These are phyloP conservation scores for Ormyrus thymus DNA, from an alignment of 2,888 invertebrate genomes.

Conservation along the genomic window DNA sequence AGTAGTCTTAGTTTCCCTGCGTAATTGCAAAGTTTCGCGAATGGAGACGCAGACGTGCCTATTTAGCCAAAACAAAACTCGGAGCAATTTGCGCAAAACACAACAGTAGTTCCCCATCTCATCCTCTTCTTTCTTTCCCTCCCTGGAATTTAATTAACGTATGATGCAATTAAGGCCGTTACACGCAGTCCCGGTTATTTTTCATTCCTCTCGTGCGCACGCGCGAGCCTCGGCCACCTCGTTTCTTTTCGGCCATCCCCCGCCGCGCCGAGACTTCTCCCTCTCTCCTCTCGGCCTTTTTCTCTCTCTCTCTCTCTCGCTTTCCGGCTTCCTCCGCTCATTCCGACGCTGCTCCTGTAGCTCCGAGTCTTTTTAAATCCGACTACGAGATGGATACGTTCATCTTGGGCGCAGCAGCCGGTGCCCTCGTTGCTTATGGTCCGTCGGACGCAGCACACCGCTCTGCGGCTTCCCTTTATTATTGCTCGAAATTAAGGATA, in stretches of 20 bases:
- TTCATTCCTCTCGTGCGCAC: slow-evolving; percentile 30
- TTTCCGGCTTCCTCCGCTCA: not conserved
- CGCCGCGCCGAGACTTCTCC: not conserved
- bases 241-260: slow-evolving; percentile 19
- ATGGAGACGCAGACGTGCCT: not conserved
- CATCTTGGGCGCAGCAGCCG: slow-evolving; percentile 51
- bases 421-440: slow-evolving; percentile 60
- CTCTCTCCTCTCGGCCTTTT: not conserved
- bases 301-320: slow-evolving; percentile 3
- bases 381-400: slow-evolving; percentile 51
- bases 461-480: slow-evolving; percentile 62
- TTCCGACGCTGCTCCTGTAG: too few relatives aligned
- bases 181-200: slow-evolving; percentile 44
- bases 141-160: slow-evolving; percentile 48
- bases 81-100: slow-evolving; percentile 14
- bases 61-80: slow-evolving; percentile 29
- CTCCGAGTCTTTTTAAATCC: slow-evolving; percentile 45
- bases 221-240: not conserved
- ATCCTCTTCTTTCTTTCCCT: not conserved
- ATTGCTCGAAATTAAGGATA: slow-evolving; percentile 61
- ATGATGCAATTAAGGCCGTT: slow-evolving; percentile 47
- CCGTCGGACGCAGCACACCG: slow-evolving; percentile 40
- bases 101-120: not conserved
- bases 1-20: too few relatives aligned
- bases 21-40: too few relatives aligned